Base-by-base conservation (phyloP, 2,113 vertebrate species). In the Aphyosemion australe region DNA sequence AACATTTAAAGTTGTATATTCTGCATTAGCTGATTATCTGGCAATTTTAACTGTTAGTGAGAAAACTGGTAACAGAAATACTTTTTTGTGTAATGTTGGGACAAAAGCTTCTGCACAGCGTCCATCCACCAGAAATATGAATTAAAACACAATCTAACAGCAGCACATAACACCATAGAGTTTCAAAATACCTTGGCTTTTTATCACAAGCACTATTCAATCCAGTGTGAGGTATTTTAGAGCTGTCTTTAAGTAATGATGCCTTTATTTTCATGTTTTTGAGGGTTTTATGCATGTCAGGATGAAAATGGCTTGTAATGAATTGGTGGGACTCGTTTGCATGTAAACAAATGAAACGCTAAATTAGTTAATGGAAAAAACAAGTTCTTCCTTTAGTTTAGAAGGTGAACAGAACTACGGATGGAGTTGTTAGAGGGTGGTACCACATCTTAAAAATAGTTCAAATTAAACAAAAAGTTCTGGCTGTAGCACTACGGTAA, bases 401-500 rank as follows among this genome's bases (percentile, higher is more conserved):
- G 13, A 32, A n/a, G 20, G 41, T 37, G 19, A 78, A 41, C 15
- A 52, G n/a, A 75, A 71, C 70, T 81, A 83, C 77, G 72, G 77
- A 79, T 56, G 54, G 78, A 81, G 84, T 79, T 82, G 87, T 87
- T 85, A 89, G 82, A 91, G 68, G 84, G 85, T 87, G 89, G 88
- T 84, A 86, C 84, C 83, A 86, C 84, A 72, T 71, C 60, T 34
- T 59, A 4, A 55, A 64, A 58, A 39, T 6, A 48, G 43, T 46
- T 13, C 31, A 58, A 64, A 41, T 65, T 9, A 39, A 12, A 54
- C 65, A 78, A 20, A 61, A 54, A 72, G 46, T 48, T 39, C 52
- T 34, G 14, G 78, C 84, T 80, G 79, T 84, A 89, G 90, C 74
- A 37, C 72, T 82, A 76, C 13, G 69, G 65, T 79, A 84, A 90